Base-by-base conservation (phyloP, 2,797 vertebrate species). In the Rousettus madagascariensis region DNA sequence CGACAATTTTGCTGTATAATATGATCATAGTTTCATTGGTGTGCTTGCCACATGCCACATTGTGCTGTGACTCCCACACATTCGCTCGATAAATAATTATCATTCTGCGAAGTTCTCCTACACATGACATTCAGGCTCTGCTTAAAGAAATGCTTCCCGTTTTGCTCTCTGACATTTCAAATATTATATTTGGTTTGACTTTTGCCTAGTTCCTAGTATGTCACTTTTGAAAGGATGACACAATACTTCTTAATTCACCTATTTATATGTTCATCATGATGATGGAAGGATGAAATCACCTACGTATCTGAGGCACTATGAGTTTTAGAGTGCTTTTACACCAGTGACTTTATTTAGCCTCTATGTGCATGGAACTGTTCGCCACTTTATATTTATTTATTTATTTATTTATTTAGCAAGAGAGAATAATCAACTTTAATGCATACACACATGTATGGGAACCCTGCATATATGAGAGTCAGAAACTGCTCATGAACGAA, bases 111-210 rank as follows among this genome's bases (percentile, higher is more conserved):
- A 11, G 1, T 78, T 82, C 86, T 94, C 85, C 86, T 71, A 83
- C 91, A 90, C 55, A 15, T 28, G n/a, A 1, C 71, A 79, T 91
- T 65, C 88, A 90, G 75, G 66, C 19, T 19, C 41, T 22, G 75
- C 80, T 90, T 75, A 36, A 69, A 95, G 86, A 96, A 92, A 79
- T 38, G 79, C 74, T 91, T 93, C 61, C 69, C 22, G 11, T 59
- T 68, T 93, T 57, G 59, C 38, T 74, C 13, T 95, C 46, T 90
- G 41, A 90, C 66, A 65, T 93, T 78, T 90, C 63, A 74, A 9
- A 68, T 84, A 65, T 26, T 55, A 38, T 57, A 20, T 88, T 71
- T 57, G 16, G 13, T 82, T 83, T 85, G 75, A 51, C 78, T 91
- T 49, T 94, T 79, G 51, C 90, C 33, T 61, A 15, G 22, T 85